Evolutionary conservation across 1,140 invertebrate species (phyloP).

Genomic region (Macrostomum lignano): DNA sequence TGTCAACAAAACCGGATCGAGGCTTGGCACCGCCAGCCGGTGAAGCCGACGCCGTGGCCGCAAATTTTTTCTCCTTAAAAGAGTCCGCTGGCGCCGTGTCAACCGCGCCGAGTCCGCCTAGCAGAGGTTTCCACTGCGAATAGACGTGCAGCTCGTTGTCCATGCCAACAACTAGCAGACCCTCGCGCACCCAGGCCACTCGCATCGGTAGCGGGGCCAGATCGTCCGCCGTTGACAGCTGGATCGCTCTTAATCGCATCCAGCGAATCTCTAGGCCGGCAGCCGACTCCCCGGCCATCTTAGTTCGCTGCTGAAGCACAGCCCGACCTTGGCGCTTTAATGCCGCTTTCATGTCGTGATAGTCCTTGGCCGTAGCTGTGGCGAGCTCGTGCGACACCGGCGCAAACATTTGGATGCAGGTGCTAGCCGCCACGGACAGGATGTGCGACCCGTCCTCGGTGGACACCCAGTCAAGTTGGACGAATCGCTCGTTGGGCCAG

Average conservation of each 20-base stretch:
- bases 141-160: slow-evolving; percentile 98
- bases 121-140: slow-evolving; percentile 48
- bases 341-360: not conserved
- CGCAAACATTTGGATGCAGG: slow-evolving; percentile 36
- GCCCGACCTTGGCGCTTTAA: too few relatives aligned
- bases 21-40: too few relatives aligned
- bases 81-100: not conserved
- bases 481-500: slow-evolving; percentile 17
- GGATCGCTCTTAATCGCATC: slow-evolving; percentile 73
- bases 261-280: too few relatives aligned
- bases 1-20: too few relatives aligned
- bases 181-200: slow-evolving; percentile 86
- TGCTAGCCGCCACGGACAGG: slow-evolving; percentile 72
- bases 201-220: slow-evolving; percentile 83
- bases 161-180: slow-evolving; percentile 88
- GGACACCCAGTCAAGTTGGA: slow-evolving; percentile 90
- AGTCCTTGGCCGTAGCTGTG: slow-evolving; percentile 1
- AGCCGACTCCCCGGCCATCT: too few relatives aligned
- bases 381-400: slow-evolving; percentile 27
- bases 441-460: slow-evolving; percentile 94
- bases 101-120: slow-evolving; percentile 6
- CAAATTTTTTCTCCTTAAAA: too few relatives aligned
- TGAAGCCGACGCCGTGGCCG: too few relatives aligned
- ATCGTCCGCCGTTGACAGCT: slow-evolving; percentile 69
- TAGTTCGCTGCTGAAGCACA: too few relatives aligned